These are phyloP conservation scores for Dreissena rostriformis DNA, from an alignment of 1,140 invertebrate genomes.

Conservation along the genomic window DNA sequence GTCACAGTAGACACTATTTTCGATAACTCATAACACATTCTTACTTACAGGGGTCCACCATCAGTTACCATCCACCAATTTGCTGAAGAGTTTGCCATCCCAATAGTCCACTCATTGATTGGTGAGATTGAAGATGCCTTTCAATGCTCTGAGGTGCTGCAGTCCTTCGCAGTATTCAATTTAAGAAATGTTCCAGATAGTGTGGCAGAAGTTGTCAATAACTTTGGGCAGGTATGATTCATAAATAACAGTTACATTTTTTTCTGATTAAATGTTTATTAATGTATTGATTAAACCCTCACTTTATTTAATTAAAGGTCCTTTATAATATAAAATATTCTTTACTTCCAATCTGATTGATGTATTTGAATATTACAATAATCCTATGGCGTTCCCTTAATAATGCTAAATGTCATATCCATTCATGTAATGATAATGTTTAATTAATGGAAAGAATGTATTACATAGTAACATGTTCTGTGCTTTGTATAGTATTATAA, in stretches of 20 bases:
- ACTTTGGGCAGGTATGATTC: conserved; percentile 31
- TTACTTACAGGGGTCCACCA: conserved; percentile 9
- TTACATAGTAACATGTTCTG: no score
- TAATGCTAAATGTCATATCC: no score
- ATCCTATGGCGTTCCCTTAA: no score
- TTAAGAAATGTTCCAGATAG: conserved; percentile 27
- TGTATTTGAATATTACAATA: no score
- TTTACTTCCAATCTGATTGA: no score
- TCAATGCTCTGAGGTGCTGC: conserved; percentile 29
- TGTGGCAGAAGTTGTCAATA: conserved; percentile 17
- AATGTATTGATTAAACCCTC: no score
- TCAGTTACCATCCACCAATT: conserved; percentile 37
- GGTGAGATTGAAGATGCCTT: conserved; percentile 37
- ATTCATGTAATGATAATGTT: no score
- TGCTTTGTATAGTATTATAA: no score
- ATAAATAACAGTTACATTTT: background rate
- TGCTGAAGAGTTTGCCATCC: conserved; percentile 29
- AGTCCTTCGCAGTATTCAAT: conserved; percentile 32
- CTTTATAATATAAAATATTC: no score
- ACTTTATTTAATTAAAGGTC: no score
- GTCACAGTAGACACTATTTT: background rate
- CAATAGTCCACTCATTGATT: conserved; percentile 37
- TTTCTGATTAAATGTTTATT: no score
- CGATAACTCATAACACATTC: background rate
- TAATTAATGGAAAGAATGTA: no score